Base-by-base conservation (phyloP, 2,888 invertebrate species). In the Ernsta delagoae region DNA sequence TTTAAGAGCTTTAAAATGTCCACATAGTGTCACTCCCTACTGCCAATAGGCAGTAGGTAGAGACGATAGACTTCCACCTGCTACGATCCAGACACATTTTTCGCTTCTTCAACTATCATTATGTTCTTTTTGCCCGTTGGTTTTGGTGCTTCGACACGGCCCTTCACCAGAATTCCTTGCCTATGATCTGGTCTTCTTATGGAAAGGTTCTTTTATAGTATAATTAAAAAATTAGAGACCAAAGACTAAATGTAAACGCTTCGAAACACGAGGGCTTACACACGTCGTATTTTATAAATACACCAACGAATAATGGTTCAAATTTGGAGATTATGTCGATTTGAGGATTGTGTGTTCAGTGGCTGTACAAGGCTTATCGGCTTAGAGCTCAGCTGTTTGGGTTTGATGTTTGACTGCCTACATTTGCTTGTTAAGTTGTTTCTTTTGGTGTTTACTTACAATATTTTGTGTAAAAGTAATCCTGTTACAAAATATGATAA, bases 341-440 rank as follows among this genome's bases (percentile, higher is more conserved):
- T 56, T 56, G 43, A 56, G 64, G 56, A 64, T 64, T 34, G 56
- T 9, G 54, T 63, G 39, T 41, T 63, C 54, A 43, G 11, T 43
- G 63, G 64, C n/a, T 12, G 54, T 64, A 64, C 24, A 8, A 41
- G 56, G 64, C 39, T 64, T 64, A 64, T 45, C 64, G 43, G 64
- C 54, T 64, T 64, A 64, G 54, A 64, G 54, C 59, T 11, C 50
- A 45, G 59, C n/a, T 53, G 54, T 50, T 16, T 12, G 16, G 50
- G 7, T 54, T 24, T 63, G 54, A 56, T 64, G 64, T 64, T 43
- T 9, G 31, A 43, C n/a, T 12, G 50, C 50, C 12, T 50, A 50
- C 6, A 50, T 50, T 50, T 16, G 50, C n/a, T 16, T 50, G 48
- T 50, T 50, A 16, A 5, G 7, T n/a, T 16, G 2, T 39, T 39